Percentiles rank a stretch among this genome's conserved stretches.
These are phyloP conservation scores for Oryzias woworae DNA, from an alignment of 2,113 vertebrate genomes.

Conservation along the genomic window DNA sequence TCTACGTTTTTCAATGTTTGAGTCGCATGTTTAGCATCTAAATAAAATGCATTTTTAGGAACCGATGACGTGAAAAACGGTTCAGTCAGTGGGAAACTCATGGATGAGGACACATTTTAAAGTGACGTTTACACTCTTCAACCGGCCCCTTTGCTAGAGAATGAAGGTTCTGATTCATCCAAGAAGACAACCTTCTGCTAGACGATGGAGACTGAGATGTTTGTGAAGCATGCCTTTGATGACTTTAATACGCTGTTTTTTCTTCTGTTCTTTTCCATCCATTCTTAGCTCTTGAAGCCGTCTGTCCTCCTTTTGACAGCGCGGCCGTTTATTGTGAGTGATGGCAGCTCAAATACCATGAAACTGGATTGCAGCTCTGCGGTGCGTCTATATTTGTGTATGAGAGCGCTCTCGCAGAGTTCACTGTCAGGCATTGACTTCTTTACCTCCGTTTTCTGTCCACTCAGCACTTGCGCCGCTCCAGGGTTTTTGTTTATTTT, in stretches of 20 bases:
- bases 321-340: conserved; percentile 47
- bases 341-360: conserved; percentile 44
- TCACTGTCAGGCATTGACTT: conserved; percentile 51
- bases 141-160: too few relatives aligned
- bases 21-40: too few relatives aligned
- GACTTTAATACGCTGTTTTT: neutral
- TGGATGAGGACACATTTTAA: too few relatives aligned
- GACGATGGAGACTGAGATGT: too few relatives aligned
- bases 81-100: too few relatives aligned
- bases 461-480: conserved; percentile 52
- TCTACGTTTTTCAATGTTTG: too few relatives aligned
- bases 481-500: conserved; percentile 33
- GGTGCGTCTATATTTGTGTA: conserved; percentile 41
- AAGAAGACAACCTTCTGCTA: too few relatives aligned
- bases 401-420: conserved; percentile 18
- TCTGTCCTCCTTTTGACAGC: conserved; percentile 17
- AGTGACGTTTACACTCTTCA: too few relatives aligned
- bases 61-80: too few relatives aligned
- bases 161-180: too few relatives aligned
- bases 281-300: neutral
- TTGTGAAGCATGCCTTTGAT: neutral
- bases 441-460: conserved; percentile 46
- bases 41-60: too few relatives aligned
- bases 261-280: neutral
- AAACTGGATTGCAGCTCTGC: conserved; percentile 47